These are phyloP conservation scores for Hirudo medicinalis DNA, from an alignment of 1,140 invertebrate species.

Conservation along the genomic window DNA sequence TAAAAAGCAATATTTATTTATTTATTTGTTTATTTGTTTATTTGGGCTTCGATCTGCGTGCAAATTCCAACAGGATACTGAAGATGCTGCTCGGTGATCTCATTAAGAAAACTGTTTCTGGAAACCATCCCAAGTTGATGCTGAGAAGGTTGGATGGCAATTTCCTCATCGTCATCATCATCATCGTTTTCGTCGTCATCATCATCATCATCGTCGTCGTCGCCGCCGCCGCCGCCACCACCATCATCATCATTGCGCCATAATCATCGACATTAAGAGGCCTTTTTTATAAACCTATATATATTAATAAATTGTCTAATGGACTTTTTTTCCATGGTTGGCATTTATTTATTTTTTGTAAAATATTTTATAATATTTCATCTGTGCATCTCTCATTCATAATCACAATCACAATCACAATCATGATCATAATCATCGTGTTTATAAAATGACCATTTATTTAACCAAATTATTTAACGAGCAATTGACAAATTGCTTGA, in stretches of 20 bases:
- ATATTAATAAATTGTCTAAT: no score
- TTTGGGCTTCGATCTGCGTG: slow-evolving; percentile 8
- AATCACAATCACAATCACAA: no score
- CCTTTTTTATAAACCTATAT: background rate
- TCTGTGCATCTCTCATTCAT: no score
- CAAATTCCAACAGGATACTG: slow-evolving; percentile 53
- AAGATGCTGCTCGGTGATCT: slow-evolving; percentile 91
- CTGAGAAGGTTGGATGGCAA: slow-evolving; percentile 52
- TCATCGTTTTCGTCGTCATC: background rate
- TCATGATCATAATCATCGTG: no score
- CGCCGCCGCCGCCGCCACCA: background rate
- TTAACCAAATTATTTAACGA: no score
- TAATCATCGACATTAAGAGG: background rate
- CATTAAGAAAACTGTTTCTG: slow-evolving; percentile 97
- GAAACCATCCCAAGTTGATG: slow-evolving; percentile 92
- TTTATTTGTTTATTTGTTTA: no score
- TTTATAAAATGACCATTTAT: no score
- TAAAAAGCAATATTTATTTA: no score
- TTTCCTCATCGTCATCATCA: background rate
- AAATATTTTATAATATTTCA: no score
- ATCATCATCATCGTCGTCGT: background rate
- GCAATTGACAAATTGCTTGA: no score
- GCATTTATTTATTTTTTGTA: no score
- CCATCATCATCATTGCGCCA: background rate
- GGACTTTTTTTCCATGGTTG: no score